These are phyloP conservation scores for Ammodytes marinus DNA, from an alignment of 2,113 vertebrate genomes.

Conservation along the genomic window DNA sequence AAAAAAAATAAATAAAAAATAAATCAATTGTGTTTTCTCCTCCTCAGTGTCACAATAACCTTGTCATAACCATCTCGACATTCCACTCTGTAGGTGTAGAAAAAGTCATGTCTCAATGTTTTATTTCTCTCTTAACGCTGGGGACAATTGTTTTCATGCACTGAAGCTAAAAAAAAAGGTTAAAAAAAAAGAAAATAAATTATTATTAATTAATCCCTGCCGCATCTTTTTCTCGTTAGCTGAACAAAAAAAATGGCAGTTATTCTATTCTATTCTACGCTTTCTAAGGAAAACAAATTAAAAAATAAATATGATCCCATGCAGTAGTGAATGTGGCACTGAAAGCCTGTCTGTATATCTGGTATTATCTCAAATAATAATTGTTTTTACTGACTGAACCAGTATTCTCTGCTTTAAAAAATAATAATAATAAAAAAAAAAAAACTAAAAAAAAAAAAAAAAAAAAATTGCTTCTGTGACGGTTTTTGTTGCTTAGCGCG, in stretches of 20 bases:
- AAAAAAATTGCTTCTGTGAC: slow-evolving; percentile 96
- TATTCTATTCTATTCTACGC: slow-evolving; percentile 94
- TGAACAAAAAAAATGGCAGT: slow-evolving; percentile 94
- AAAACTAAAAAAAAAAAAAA: slow-evolving; percentile 45
- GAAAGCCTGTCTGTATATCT: slow-evolving; percentile 99
- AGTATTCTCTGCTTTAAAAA: slow-evolving; percentile 99
- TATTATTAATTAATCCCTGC: slow-evolving; percentile 40
- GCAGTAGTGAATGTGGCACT: slow-evolving; percentile 98
- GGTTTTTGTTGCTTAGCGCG: slow-evolving; percentile 97
- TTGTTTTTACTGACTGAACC: slow-evolving; percentile 99
- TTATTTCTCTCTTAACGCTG: slow-evolving; percentile 84
- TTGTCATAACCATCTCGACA: slow-evolving; percentile 86
- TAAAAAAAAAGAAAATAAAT: slow-evolving; percentile 68
- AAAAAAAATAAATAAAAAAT: no score
- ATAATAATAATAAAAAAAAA: slow-evolving; percentile 61
- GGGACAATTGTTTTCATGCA: slow-evolving; percentile 92
- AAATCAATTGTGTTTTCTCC: no score
- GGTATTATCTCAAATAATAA: slow-evolving; percentile 95
- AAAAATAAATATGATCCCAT: slow-evolving; percentile 76
- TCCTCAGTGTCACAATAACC: slow-evolving; percentile 88
- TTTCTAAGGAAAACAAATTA: slow-evolving; percentile 88
- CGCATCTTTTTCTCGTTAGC: slow-evolving; percentile 86
- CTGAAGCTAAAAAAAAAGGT: slow-evolving; percentile 87
- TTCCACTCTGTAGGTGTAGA: slow-evolving; percentile 90
- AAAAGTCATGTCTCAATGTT: slow-evolving; percentile 84